Percentiles rank a stretch among this genome's conserved stretches.
Evolutionary conservation across 2,113 vertebrate species (phyloP).

Genomic region (Chitala chitala): DNA sequence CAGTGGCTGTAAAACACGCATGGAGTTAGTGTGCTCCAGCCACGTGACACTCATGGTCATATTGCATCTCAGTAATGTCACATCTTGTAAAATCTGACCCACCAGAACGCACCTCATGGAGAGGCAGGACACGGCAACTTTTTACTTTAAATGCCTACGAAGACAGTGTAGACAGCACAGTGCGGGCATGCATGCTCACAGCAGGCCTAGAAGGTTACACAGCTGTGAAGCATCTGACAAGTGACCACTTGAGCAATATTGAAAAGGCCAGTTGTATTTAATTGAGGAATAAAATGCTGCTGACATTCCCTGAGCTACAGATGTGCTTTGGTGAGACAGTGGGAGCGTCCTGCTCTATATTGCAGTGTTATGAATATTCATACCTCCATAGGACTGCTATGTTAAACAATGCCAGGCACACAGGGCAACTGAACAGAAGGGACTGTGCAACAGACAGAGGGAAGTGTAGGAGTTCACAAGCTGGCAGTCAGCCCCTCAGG

Average conservation of each 20-base stretch:
- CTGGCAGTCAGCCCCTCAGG: not conserved
- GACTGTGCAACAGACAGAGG: not conserved
- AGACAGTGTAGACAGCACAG: too few species aligned
- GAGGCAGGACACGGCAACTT: too few species aligned
- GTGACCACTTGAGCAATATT: not conserved
- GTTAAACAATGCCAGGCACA: not conserved
- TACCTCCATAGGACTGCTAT: not conserved
- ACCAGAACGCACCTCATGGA: too few species aligned
- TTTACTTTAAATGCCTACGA: too few species aligned
- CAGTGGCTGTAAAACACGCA: too few species aligned
- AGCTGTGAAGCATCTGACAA: not conserved
- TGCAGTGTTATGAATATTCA: slow-evolving; percentile 22
- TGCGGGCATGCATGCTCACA: not conserved
- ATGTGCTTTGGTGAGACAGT: not conserved
- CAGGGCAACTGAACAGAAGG: slow-evolving; percentile 3
- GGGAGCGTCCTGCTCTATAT: not conserved
- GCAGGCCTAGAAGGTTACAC: not conserved
- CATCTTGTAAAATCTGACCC: too few species aligned
- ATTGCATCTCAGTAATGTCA: too few species aligned
- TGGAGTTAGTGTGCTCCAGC: too few species aligned
- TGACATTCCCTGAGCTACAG: not conserved
- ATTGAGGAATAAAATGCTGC: not conserved
- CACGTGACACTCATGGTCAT: too few species aligned
- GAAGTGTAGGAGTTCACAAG: not conserved
- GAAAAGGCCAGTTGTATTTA: not conserved